Conservation (phyloP, 2,888 invertebrate species). For the Cynaeus angustus region DNA sequence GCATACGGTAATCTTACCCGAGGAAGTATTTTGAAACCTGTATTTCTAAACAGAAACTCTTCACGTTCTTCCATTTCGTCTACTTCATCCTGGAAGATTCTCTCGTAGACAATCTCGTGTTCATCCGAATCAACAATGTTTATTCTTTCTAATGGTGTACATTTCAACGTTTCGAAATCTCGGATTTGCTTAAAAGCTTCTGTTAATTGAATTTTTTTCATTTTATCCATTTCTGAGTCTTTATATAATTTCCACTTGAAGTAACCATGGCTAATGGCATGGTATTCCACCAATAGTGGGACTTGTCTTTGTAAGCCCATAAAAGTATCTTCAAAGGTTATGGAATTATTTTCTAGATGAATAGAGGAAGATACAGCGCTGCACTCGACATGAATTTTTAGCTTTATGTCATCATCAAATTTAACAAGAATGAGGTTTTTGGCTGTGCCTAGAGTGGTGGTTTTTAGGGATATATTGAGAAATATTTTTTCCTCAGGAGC, state of each 20-base stretch:
- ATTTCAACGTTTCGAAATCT: slow-evolving; percentile 62
- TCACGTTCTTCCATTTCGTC: slow-evolving; percentile 62
- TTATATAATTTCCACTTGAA: slow-evolving; percentile 32
- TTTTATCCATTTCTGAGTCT: background rate
- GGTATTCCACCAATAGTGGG: slow-evolving; percentile 13
- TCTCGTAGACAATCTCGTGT: slow-evolving; percentile 68
- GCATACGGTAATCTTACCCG: slow-evolving; percentile 3
- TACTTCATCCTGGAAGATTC: slow-evolving; percentile 70
- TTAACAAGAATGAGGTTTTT: slow-evolving; percentile 67
- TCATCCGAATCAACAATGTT: slow-evolving; percentile 63
- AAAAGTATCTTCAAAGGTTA: slow-evolving; percentile 76
- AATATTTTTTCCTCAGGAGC: slow-evolving; percentile 72
- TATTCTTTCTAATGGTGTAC: slow-evolving; percentile 60
- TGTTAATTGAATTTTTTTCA: slow-evolving; percentile 52
- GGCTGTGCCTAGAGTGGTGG: slow-evolving; percentile 65
- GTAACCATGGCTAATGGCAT: slow-evolving; percentile 1
- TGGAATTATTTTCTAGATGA: slow-evolving; percentile 72
- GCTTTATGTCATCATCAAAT: slow-evolving; percentile 73
- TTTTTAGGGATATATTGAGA: slow-evolving; percentile 73
- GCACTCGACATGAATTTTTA: slow-evolving; percentile 71
- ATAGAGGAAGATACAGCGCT: slow-evolving; percentile 72
- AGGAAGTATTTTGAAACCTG: slow-evolving; percentile 73
- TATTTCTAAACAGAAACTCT: slow-evolving; percentile 65
- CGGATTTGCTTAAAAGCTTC: slow-evolving; percentile 59
- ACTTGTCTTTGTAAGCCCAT: slow-evolving; percentile 75